Evolutionary conservation across 2,888 invertebrate genomes (phyloP).

Genomic region (Formica aserva): DNA sequence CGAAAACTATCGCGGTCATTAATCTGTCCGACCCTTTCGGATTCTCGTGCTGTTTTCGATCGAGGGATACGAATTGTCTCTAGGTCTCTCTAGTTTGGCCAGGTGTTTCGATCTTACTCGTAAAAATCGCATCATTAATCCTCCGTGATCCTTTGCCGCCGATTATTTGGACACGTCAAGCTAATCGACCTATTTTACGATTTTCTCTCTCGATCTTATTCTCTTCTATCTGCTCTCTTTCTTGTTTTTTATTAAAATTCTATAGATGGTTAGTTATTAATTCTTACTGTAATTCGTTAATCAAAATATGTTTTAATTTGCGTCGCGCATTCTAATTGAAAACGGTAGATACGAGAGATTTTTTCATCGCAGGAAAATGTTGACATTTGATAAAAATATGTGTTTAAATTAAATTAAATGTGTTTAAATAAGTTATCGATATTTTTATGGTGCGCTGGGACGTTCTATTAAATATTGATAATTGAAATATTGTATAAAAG

Average conservation of each 20-base stretch:
- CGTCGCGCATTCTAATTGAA: conserved; percentile 13
- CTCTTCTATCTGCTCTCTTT: background rate
- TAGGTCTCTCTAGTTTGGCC: background rate
- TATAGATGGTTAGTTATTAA: conserved; percentile 3
- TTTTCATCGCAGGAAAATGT: conserved; percentile 15
- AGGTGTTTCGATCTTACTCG: conserved; percentile 14
- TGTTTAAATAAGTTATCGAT: conserved; percentile 11
- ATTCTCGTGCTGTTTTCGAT: conserved; percentile 13
- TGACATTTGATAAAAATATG: background rate
- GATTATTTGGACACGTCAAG: background rate
- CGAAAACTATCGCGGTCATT: conserved; percentile 65
- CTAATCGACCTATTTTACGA: conserved; percentile 24
- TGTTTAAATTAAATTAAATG: conserved; percentile 15
- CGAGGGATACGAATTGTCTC: conserved; percentile 46
- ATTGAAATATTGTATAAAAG: background rate
- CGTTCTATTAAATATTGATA: background rate
- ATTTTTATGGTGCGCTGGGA: background rate
- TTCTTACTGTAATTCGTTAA: background rate
- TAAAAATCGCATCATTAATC: conserved; percentile 35
- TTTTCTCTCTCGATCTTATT: background rate
- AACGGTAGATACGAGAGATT: background rate
- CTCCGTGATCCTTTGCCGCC: background rate
- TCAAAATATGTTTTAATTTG: conserved; percentile 13
- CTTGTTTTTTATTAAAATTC: conserved; percentile 17
- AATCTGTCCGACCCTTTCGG: conserved; percentile 33